phyloP scores from a whole-genome alignment of 2,797 vertebrate species.

The Numenius phaeopus region DNA sequence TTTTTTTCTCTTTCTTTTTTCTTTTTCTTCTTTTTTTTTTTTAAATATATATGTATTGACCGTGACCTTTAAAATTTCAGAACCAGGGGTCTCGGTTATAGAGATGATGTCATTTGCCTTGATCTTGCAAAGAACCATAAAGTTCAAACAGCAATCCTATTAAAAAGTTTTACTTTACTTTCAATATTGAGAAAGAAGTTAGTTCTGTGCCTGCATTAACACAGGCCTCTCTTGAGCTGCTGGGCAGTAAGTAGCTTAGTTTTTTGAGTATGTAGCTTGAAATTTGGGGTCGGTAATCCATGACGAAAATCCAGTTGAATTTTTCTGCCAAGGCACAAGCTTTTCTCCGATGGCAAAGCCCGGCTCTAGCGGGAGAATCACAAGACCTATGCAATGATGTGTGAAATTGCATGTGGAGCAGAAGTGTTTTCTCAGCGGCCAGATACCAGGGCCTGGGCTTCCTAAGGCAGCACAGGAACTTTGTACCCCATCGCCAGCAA shows the following conservation, averaged over 20 bases:
- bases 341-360: background rate
- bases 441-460: background rate
- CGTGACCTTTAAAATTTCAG: conserved; percentile 59
- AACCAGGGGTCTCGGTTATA: conserved; percentile 31
- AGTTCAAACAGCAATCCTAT: conserved; percentile 63
- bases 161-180: conserved; percentile 60
- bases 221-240: background rate
- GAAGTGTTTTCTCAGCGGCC: conserved; percentile 41
- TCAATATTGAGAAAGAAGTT: conserved; percentile 32
- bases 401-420: conserved; percentile 47
- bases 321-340: background rate
- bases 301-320: conserved; percentile 15
- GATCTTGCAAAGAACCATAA: conserved; percentile 40
- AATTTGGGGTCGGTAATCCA: conserved; percentile 21
- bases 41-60: background rate
- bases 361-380: background rate
- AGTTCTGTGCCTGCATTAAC: background rate
- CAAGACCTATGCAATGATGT: conserved; percentile 24
- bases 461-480: background rate
- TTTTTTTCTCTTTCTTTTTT: background rate
- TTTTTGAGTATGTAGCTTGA: conserved; percentile 34
- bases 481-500: background rate
- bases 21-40: background rate
- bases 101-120: conserved; percentile 65
- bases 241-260: conserved; percentile 35